Percentiles rank a stretch among this genome's conserved stretches.
Evolutionary conservation across 1,140 invertebrate species (phyloP).

Genomic region (Lordiphosa clarofinis): DNA sequence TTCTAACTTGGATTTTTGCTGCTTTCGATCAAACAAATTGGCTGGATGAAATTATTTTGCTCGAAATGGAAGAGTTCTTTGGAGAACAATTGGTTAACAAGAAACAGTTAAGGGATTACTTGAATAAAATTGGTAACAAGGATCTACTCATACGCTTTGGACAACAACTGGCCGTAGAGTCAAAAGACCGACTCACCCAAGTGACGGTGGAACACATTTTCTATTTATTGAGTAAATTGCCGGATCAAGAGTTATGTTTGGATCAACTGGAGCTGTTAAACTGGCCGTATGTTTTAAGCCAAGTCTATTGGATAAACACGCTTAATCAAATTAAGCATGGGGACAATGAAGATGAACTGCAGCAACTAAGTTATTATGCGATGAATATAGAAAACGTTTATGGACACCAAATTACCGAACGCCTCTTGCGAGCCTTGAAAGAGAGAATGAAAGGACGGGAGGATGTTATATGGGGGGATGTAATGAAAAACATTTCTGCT

Average conservation of each 20-base stretch:
- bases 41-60: constrained; percentile 7
- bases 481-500: not conserved
- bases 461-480: not conserved
- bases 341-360: not conserved
- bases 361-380: not conserved
- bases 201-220: not conserved
- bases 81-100: not conserved
- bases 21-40: constrained; percentile 4
- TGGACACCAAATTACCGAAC: not conserved
- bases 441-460: not conserved
- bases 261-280: not conserved
- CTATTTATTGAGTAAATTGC: not conserved
- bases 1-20: constrained; percentile 3
- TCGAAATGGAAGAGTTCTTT: constrained; percentile 2
- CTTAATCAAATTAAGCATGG: not conserved
- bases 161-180: not conserved
- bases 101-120: not conserved
- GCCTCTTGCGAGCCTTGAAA: not conserved
- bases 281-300: constrained; percentile 2
- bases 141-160: constrained; percentile 1
- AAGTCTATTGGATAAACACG: not conserved
- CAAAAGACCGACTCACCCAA: not conserved
- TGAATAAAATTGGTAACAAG: not conserved
- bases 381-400: not conserved
- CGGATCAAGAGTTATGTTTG: not conserved